Conservation (phyloP, 1,140 invertebrate species). For the Sesamia nonagrioides region DNA sequence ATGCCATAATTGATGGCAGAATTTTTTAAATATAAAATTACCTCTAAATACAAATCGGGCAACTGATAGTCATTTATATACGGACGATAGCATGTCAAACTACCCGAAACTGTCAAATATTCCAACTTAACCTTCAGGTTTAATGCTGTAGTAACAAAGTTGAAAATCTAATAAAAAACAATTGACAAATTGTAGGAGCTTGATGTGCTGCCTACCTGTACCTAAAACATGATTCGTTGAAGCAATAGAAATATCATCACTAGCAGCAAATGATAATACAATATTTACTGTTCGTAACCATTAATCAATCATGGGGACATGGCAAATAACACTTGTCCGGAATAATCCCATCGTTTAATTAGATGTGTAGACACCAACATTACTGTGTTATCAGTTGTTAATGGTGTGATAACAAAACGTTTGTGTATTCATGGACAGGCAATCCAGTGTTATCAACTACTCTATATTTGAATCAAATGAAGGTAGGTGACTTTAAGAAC, state of each 20-base stretch:
- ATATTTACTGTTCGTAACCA: constrained; percentile 17
- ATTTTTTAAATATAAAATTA: no score
- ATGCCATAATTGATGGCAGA: no score
- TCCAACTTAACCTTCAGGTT: no score
- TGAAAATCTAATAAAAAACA: no score
- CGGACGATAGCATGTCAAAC: no score
- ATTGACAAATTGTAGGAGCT: no score
- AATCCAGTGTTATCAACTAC: constrained; percentile 12
- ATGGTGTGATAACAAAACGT: constrained; percentile 35
- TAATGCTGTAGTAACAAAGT: no score
- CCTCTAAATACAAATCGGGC: no score
- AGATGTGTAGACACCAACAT: constrained; percentile 30
- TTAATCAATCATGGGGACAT: constrained; percentile 45
- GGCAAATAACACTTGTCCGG: constrained; percentile 33
- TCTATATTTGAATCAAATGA: constrained; percentile 6
- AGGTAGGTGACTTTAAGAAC: neutral
- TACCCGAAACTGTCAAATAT: no score
- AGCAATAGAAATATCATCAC: constrained; percentile 13
- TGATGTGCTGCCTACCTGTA: no score
- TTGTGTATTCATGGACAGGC: neutral
- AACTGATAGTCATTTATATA: no score
- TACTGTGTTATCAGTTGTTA: constrained; percentile 44
- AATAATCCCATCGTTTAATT: constrained; percentile 47
- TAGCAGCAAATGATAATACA: constrained; percentile 10
- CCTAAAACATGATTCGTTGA: neutral